Evolutionary conservation across 1,140 invertebrate species (phyloP), one percentile per base, ranked within the genome.

Genomic region (Colletes gigas): DNA sequence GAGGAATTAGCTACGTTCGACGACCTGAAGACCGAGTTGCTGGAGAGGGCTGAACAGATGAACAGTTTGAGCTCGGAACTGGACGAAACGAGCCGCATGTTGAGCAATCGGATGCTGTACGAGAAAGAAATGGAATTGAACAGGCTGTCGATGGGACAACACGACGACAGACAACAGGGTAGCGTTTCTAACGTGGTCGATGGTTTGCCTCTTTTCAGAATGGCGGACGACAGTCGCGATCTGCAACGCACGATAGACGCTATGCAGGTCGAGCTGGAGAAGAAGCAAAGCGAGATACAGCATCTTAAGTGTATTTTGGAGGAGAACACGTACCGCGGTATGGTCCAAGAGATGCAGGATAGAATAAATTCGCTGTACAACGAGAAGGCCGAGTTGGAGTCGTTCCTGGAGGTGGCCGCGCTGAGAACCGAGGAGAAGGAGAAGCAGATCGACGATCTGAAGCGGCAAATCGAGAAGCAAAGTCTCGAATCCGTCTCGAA

Each of bases 321-420:
- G 60, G 90, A 93, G 44, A 92, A 89, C 41, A 90, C 90, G 0
- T 92, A 91, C 78, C 92, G 92, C 0, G 73, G 54, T 12, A 91
- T 93, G 8, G 82, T 93, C 12, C 90, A 93, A 55, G 88, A 92
- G 15, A 81, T 93, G 41, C 93, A 93, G 68, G 91, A 93, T 5
- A 91, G 88, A 14, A 89, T 93, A 0, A 92, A 93, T 84, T 81
- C 73, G 17, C 47, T 93, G 8, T 92, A 93, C 62, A 90, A 92
- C 9, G 92, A 93, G 17, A 93, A 91, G 15, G 72, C 82, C 1
- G 82, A 90, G 6, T 9, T 93, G n/a, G 87, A 92, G 65, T 14
- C 69, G 19, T 66, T 83, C 2, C 75, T 90, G 39, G 67, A 21
- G 63, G 17, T 21, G 14, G 59, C 70, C 5, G 65, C 17, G 21